Evolutionary conservation across 1,140 invertebrate species (phyloP), one percentile per base, ranked within the genome.

Genomic region (Drosophila fuyamai): DNA sequence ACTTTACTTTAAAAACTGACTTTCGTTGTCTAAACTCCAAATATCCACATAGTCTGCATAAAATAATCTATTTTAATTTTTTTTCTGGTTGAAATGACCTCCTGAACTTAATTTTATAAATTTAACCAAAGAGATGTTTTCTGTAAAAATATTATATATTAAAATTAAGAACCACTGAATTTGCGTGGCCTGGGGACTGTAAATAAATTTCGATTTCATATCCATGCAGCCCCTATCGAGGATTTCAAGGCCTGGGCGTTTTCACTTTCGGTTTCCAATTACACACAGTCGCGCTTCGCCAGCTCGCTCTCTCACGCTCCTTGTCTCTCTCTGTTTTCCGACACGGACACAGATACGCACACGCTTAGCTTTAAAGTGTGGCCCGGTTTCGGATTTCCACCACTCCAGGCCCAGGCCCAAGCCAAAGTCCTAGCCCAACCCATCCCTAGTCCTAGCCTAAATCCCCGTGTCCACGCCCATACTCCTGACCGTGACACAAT

Each of bases 401-500:
- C 63, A 53, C 50, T 53, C 32, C 50, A 43, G 41, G 36, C 18
- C 18, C 56, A 12, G 46, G 18, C 35, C 12, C 36, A 59, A 40
- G 27, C 47, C 27, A 27, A 14, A n/a, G 47, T 29, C 12, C 47
- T 29, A 32, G 12, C 27, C 40, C 56, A 53, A 51, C 61, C 47
- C 46, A n/a, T 8, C 44, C 47, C 48, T 53, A 50, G 46, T 40
- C 29, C 56, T 29, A 54, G 32, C 41, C 36, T 43, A 68, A 53
- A 40, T 58, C 35, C 38, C 59, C 43, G 48, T 54, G 57, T 70
- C 53, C 55, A 78, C 79, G 75, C 83, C 70, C 82, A 79, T 55
- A 63, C 79, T 91, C 79, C 82, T 90, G 86, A 81, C 86, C 86
- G 79, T 90, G 86, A 90, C 86, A 90, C 79, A 74, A 83, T 90